Evolutionary conservation across 1,140 invertebrate species (phyloP).

Genomic region (Cardiocondyla obscurior): DNA sequence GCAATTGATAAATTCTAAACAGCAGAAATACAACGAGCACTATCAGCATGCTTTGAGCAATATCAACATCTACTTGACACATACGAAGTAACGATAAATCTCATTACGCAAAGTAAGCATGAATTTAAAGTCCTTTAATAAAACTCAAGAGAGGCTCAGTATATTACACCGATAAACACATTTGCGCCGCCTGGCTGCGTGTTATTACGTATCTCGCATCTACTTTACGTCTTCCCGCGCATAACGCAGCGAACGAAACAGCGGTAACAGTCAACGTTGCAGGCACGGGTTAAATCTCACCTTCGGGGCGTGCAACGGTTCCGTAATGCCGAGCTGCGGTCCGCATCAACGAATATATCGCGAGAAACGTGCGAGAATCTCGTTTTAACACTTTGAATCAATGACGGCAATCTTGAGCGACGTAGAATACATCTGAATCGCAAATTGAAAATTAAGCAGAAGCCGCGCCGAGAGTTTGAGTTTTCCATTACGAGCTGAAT

Average conservation of each 20-base stretch:
- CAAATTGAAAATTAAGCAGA: slow-evolving; percentile 41
- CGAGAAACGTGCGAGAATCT: slow-evolving; percentile 38
- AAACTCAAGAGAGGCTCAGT: slow-evolving; percentile 22
- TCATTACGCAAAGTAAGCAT: slow-evolving; percentile 16
- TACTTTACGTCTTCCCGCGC: slow-evolving; percentile 24
- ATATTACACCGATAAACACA: slow-evolving; percentile 30
- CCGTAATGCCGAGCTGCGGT: not conserved
- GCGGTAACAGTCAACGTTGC: slow-evolving; percentile 20
- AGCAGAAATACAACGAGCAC: slow-evolving; percentile 1
- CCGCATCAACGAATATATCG: slow-evolving; percentile 24
- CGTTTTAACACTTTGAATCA: slow-evolving; percentile 46
- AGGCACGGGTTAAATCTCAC: slow-evolving; percentile 32
- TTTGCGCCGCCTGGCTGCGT: not conserved
- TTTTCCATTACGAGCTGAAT: slow-evolving; percentile 33
- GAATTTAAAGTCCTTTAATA: slow-evolving; percentile 42
- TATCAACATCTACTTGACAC: slow-evolving; percentile 29
- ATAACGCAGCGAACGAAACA: slow-evolving; percentile 11
- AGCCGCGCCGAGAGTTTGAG: not conserved
- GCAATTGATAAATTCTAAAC: slow-evolving; percentile 18
- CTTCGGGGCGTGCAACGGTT: slow-evolving; percentile 22
- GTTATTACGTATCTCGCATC: slow-evolving; percentile 34
- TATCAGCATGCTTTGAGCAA: slow-evolving; percentile 12
- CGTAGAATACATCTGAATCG: slow-evolving; percentile 33
- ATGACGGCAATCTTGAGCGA: slow-evolving; percentile 12
- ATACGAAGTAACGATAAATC: not conserved